Conservation (phyloP, 2,797 vertebrate species). For the Cynodonichthys magdalenae region DNA sequence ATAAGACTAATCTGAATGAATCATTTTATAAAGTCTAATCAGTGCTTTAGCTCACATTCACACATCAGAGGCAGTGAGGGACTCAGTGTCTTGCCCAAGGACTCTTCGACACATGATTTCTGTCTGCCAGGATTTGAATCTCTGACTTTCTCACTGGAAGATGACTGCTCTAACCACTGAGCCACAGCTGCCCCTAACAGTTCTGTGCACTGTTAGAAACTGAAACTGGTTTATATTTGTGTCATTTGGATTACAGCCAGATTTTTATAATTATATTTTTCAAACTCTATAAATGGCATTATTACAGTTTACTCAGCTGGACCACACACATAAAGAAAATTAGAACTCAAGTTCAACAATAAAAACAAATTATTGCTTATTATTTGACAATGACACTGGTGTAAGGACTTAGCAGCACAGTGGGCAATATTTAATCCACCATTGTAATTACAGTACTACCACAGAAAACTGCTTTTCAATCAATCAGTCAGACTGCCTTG, state of each 20-base stretch:
- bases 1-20: too few species aligned
- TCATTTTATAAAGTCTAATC: too few species aligned
- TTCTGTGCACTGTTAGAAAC: neutral
- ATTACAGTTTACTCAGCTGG: conserved; percentile 14
- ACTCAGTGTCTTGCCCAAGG: too few species aligned
- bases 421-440: conserved; percentile 12
- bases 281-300: conserved; percentile 7
- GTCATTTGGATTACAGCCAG: neutral
- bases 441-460: conserved; percentile 15
- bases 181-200: too few species aligned
- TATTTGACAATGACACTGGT: neutral
- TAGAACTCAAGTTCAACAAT: conserved; percentile 30
- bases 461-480: conserved; percentile 21
- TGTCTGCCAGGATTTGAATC: too few species aligned
- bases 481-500: too few species aligned
- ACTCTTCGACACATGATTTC: too few species aligned
- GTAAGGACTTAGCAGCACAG: conserved; percentile 10
- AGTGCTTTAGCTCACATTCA: too few species aligned
- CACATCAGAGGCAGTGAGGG: too few species aligned
- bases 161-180: too few species aligned
- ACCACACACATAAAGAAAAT: conserved; percentile 24
- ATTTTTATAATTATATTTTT: conserved; percentile 4
- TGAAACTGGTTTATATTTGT: neutral
- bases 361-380: conserved; percentile 21
- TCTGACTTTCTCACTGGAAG: too few species aligned